A percentile compares a stretch with the other conserved stretches of the same genome.
Conservation (phyloP, 2,888 invertebrate species). For the Tinea semifulvella region DNA sequence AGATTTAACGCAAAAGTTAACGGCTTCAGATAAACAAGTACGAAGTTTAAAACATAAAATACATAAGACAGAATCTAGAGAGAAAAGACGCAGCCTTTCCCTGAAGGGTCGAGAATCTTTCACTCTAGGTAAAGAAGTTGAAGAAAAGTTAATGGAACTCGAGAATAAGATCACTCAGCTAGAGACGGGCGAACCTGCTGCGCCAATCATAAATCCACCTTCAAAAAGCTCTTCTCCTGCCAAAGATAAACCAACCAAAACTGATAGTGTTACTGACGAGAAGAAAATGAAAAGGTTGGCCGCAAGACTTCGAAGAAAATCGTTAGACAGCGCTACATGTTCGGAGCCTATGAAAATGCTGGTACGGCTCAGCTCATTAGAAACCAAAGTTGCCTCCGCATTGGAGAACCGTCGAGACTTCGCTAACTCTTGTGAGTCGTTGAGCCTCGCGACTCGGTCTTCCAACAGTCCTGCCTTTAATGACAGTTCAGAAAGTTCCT, state of each 20-base stretch:
- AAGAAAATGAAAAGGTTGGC: constrained; percentile 62
- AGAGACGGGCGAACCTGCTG: constrained; percentile 59
- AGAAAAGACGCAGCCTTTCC: constrained; percentile 82
- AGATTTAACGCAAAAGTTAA: constrained; percentile 83
- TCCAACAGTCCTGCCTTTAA: constrained; percentile 42
- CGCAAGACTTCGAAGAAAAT: constrained; percentile 73
- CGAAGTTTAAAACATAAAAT: constrained; percentile 81
- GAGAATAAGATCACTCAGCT: constrained; percentile 79
- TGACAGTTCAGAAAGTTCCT: constrained; percentile 36
- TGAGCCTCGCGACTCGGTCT: constrained; percentile 49
- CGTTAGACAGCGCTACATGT: constrained; percentile 79
- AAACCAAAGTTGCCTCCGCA: constrained; percentile 77
- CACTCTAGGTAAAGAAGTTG: constrained; percentile 83
- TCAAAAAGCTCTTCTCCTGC: constrained; percentile 61
- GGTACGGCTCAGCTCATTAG: constrained; percentile 78
- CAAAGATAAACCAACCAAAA: constrained; percentile 63
- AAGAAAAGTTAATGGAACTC: constrained; percentile 83
- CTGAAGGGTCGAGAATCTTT: constrained; percentile 85
- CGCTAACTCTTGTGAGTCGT: constrained; percentile 66
- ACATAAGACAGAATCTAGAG: constrained; percentile 78
- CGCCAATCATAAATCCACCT: constrained; percentile 50
- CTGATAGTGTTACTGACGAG: constrained; percentile 54
- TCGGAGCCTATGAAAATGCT: constrained; percentile 84
- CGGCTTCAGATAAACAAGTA: constrained; percentile 83
- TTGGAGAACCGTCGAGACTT: constrained; percentile 50